Percentiles rank a stretch among this genome's conserved stretches.
These are phyloP conservation scores for Eulimnadia texana DNA, from an alignment of 1,140 invertebrate genomes.

Conservation along the genomic window DNA sequence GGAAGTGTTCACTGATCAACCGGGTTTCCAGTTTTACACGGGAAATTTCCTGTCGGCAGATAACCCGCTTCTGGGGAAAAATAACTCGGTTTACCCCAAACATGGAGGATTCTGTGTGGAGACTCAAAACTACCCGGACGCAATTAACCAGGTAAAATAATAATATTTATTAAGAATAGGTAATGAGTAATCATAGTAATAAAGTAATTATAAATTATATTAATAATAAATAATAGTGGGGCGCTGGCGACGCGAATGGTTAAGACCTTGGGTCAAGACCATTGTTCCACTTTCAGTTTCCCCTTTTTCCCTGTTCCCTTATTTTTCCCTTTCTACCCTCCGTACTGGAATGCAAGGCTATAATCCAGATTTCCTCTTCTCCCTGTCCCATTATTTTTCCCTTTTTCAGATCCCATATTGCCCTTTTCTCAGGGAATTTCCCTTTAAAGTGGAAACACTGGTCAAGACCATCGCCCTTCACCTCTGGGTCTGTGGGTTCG, in stretches of 20 bases:
- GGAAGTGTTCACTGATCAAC: conserved; percentile 67
- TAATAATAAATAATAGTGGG: conserved; percentile 15
- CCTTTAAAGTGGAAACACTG: too few species aligned
- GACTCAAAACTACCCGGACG: conserved; percentile 84
- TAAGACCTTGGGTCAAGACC: background rate
- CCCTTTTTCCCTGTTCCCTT: too few species aligned
- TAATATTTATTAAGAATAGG: conserved; percentile 2
- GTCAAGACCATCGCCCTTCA: too few species aligned
- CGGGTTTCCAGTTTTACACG: conserved; percentile 83
- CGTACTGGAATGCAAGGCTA: too few species aligned
- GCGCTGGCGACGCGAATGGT: background rate
- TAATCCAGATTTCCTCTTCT: too few species aligned
- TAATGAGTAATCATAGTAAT: too few species aligned
- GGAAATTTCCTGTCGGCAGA: conserved; percentile 44
- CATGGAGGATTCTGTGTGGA: conserved; percentile 78
- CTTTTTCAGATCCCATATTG: too few species aligned
- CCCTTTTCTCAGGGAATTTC: too few species aligned
- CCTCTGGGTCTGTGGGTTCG: too few species aligned
- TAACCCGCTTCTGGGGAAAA: conserved; percentile 46
- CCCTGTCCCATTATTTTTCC: too few species aligned
- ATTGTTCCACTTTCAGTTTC: too few species aligned
- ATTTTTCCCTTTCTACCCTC: too few species aligned
- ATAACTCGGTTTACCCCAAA: conserved; percentile 46
- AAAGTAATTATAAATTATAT: conserved; percentile 20
- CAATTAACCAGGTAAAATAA: conserved; percentile 64